A percentile compares a stretch with the other conserved stretches of the same genome.
These are phyloP conservation scores for Cephus pulcher DNA, from an alignment of 2,888 invertebrate species.

Conservation along the genomic window DNA sequence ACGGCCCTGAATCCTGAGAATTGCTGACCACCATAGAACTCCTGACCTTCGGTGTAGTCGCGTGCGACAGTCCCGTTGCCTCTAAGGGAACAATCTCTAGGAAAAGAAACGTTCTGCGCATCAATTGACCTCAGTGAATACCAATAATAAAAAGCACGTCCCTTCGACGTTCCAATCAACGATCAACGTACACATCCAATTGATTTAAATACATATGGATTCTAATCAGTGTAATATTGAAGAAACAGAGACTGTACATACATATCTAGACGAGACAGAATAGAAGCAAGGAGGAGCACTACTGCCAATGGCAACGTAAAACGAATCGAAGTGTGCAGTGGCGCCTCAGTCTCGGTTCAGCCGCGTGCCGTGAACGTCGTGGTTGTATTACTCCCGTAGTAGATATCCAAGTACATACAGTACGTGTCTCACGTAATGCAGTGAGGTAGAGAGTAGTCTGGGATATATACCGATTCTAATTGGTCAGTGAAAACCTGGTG, in stretches of 20 bases:
- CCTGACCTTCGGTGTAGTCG: neutral
- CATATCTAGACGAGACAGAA: neutral
- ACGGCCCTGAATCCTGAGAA: neutral
- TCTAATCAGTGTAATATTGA: neutral
- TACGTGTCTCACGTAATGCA: neutral
- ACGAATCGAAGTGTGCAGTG: slow-evolving; percentile 33
- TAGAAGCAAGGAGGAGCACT: neutral
- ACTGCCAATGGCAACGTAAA: neutral
- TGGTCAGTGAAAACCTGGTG: neutral
- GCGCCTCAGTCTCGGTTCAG: slow-evolving; percentile 61
- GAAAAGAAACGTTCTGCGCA: neutral
- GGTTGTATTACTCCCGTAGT: neutral
- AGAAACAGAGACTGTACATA: neutral
- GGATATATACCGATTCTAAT: neutral
- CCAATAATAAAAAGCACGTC: neutral
- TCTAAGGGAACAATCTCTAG: neutral
- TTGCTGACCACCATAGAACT: neutral
- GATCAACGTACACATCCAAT: neutral
- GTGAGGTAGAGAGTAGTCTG: neutral
- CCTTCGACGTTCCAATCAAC: neutral
- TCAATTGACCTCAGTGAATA: neutral
- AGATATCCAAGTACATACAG: neutral
- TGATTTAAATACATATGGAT: neutral
- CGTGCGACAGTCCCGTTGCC: neutral
- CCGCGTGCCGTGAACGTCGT: slow-evolving; percentile 42